phyloP scores from a whole-genome alignment of 2,888 invertebrate species.

The Epinotia brunnichana region DNA sequence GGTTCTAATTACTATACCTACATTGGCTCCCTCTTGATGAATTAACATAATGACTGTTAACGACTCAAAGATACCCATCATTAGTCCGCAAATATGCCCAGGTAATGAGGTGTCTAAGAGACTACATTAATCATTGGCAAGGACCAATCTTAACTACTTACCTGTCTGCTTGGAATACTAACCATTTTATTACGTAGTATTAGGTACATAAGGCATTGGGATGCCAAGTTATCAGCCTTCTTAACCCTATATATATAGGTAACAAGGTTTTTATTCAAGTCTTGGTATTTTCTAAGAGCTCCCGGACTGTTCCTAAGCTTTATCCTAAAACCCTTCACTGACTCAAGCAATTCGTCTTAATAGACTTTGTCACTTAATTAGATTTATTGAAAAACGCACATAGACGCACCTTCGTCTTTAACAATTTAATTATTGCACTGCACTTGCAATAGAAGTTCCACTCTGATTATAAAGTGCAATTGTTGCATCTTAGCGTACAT shows the following conservation, averaged over 20 bases:
- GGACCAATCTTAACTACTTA: not conserved
- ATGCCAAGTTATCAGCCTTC: not conserved
- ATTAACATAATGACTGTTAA: constrained; percentile 26
- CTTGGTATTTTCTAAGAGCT: too few species aligned
- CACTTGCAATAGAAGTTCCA: constrained; percentile 19
- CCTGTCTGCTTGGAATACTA: not conserved
- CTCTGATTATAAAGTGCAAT: constrained; percentile 30
- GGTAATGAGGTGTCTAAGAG: constrained; percentile 2
- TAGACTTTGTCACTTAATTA: not conserved
- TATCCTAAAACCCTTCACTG: not conserved
- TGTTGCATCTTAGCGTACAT: constrained; percentile 2
- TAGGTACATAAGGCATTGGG: not conserved
- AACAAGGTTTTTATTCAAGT: too few species aligned
- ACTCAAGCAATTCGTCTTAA: not conserved
- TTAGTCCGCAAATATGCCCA: constrained; percentile 9
- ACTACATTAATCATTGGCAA: constrained; percentile 23
- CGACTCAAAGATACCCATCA: constrained; percentile 12
- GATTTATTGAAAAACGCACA: not conserved
- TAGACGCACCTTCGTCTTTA: not conserved
- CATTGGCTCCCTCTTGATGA: not conserved
- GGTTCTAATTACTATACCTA: not conserved
- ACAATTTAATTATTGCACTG: not conserved
- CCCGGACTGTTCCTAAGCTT: too few species aligned
- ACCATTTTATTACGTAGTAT: not conserved
- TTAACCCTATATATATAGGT: too few species aligned